phyloP scores from a whole-genome alignment of 2,797 vertebrate species.

The Macrochelys suwanniensis region DNA sequence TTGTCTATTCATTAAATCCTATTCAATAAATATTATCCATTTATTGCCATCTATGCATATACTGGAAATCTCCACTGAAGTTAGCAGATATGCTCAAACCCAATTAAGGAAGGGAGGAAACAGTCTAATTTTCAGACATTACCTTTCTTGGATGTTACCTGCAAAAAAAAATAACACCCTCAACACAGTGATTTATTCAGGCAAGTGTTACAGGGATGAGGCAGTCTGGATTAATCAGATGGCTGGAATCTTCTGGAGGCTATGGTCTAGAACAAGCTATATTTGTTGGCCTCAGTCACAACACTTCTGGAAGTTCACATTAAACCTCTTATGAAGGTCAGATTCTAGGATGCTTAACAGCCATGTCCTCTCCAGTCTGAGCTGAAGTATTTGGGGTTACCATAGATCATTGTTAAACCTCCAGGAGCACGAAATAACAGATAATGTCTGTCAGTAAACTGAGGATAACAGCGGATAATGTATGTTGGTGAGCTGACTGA shows the following conservation, averaged over 20 bases:
- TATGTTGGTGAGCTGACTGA: background rate
- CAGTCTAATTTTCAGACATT: background rate
- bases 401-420: background rate
- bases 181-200: accelerated
- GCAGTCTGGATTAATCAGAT: background rate
- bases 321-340: background rate
- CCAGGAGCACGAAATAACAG: background rate
- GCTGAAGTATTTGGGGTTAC: too few species aligned
- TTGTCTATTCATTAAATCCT: background rate
- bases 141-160: background rate
- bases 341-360: background rate
- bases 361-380: background rate
- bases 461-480: background rate
- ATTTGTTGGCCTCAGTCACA: background rate
- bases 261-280: accelerated
- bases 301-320: background rate
- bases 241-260: background rate
- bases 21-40: background rate
- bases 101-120: background rate
- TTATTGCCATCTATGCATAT: background rate
- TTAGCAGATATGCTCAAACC: background rate
- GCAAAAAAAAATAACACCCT: background rate
- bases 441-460: background rate
- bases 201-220: background rate
- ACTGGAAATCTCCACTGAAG: background rate